Evolutionary conservation across 2,888 invertebrate genomes (phyloP).

Genomic region (Furcula furcula): DNA sequence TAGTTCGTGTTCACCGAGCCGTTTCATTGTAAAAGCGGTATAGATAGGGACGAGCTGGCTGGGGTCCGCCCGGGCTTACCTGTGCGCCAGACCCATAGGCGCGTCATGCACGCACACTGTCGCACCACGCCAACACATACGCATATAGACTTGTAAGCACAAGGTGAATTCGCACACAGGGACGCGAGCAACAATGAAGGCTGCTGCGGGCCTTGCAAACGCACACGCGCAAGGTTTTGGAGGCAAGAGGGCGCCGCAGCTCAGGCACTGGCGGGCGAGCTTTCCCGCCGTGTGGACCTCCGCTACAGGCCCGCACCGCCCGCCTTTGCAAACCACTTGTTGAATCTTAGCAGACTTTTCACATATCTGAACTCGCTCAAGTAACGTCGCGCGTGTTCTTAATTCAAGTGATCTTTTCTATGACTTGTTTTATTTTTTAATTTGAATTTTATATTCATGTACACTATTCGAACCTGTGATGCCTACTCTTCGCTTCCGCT

Average conservation of each 20-base stretch:
- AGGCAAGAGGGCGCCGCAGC: slow-evolving; percentile 38
- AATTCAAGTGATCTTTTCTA: slow-evolving; percentile 28
- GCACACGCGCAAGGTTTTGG: slow-evolving; percentile 33
- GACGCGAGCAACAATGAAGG: slow-evolving; percentile 31
- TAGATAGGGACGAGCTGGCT: slow-evolving; percentile 62
- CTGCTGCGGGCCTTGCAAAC: slow-evolving; percentile 28
- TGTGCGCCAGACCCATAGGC: slow-evolving; percentile 68
- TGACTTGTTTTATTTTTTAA: slow-evolving; percentile 21
- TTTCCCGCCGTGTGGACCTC: slow-evolving; percentile 69
- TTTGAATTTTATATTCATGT: slow-evolving; percentile 18
- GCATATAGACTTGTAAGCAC: slow-evolving; percentile 21
- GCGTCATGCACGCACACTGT: slow-evolving; percentile 58
- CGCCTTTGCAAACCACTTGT: slow-evolving; percentile 72
- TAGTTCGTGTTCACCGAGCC: slow-evolving; percentile 65
- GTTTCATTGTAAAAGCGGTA: slow-evolving; percentile 68
- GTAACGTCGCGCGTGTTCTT: slow-evolving; percentile 52
- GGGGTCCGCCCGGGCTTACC: slow-evolving; percentile 75
- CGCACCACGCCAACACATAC: slow-evolving; percentile 18
- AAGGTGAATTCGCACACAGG: slow-evolving; percentile 22
- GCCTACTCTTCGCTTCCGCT: slow-evolving; percentile 62
- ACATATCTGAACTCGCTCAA: slow-evolving; percentile 47
- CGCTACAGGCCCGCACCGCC: slow-evolving; percentile 54
- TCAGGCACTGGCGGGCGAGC: slow-evolving; percentile 74
- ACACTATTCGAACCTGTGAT: slow-evolving; percentile 59
- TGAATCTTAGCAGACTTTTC: slow-evolving; percentile 62